Percentiles rank a stretch among this genome's conserved stretches.
These are phyloP conservation scores for Hydrotaea diabolus DNA, from an alignment of 2,888 invertebrate genomes.

Conservation along the genomic window DNA sequence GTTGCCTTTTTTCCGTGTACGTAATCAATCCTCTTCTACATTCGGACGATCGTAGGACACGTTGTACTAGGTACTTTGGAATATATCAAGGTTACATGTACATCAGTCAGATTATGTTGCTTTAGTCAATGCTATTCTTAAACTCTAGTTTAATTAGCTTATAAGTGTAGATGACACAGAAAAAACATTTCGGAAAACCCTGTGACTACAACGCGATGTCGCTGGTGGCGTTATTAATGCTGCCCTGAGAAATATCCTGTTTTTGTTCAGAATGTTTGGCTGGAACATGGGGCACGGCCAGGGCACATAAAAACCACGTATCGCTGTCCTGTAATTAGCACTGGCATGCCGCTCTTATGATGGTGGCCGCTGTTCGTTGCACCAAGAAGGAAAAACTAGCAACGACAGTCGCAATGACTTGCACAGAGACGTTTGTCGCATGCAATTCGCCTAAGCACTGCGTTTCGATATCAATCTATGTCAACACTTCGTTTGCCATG, in stretches of 20 bases:
- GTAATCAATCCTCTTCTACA: no score
- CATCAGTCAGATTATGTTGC: no score
- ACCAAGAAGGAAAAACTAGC: constrained; percentile 5
- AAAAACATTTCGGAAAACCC: no score
- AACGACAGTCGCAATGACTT: constrained; percentile 48
- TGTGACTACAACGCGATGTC: no score
- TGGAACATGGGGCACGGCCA: background rate
- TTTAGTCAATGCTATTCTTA: no score
- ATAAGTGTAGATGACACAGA: no score
- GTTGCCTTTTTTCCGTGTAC: no score
- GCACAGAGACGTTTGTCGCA: constrained; percentile 60
- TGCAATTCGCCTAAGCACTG: constrained; percentile 64
- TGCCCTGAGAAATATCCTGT: background rate
- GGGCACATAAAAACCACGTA: background rate
- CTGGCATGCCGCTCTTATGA: constrained; percentile 54
- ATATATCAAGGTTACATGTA: no score
- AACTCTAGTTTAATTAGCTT: no score
- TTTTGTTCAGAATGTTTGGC: background rate
- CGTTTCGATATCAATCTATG: constrained; percentile 76
- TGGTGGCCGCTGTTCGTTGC: constrained; percentile 32
- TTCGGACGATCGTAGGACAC: no score
- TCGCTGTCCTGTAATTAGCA: constrained; percentile 60
- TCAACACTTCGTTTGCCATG: constrained; percentile 78
- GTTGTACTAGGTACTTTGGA: no score
- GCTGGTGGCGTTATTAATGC: no score